Evolutionary conservation across 2,797 vertebrate genomes (phyloP).

Genomic region (Paedocypris micromegethes): DNA sequence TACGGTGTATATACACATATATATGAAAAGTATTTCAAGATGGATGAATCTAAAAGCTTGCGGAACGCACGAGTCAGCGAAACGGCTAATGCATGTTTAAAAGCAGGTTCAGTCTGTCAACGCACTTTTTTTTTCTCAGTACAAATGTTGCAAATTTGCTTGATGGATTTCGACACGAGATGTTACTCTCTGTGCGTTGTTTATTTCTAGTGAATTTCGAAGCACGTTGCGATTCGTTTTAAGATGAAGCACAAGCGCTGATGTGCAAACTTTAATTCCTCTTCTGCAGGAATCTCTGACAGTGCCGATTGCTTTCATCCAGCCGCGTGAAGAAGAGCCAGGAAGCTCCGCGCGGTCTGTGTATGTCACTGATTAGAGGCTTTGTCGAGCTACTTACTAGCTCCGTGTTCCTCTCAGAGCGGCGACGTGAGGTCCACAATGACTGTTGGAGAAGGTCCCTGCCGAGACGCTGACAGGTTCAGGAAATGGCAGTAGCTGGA

Average conservation of each 20-base stretch:
- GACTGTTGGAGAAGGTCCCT: slow-evolving; percentile 34
- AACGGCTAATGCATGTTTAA: slow-evolving; percentile 9
- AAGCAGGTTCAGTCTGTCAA: slow-evolving; percentile 11
- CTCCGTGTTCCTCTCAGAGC: slow-evolving; percentile 26
- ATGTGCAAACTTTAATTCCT: slow-evolving; percentile 22
- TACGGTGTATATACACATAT: too few relatives aligned
- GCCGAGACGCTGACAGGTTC: slow-evolving; percentile 34
- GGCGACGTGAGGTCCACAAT: slow-evolving; percentile 38
- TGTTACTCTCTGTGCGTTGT: slow-evolving; percentile 11
- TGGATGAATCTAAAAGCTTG: slow-evolving; percentile 3
- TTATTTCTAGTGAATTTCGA: slow-evolving; percentile 7
- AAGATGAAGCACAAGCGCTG: neutral
- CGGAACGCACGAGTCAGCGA: slow-evolving; percentile 29
- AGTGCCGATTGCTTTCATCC: slow-evolving; percentile 11
- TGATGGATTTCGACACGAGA: slow-evolving; percentile 9
- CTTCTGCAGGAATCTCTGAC: slow-evolving; percentile 19
- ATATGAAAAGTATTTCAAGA: slow-evolving; percentile 34
- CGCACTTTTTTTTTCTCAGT: slow-evolving; percentile 2
- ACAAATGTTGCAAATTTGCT: neutral
- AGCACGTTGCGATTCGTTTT: slow-evolving; percentile 6
- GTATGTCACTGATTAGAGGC: slow-evolving; percentile 29
- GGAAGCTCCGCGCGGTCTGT: slow-evolving; percentile 4
- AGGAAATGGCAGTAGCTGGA: slow-evolving; percentile 36
- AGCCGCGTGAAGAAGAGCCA: slow-evolving; percentile 1
- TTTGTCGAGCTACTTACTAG: slow-evolving; percentile 30